Evolutionary conservation across 1,140 invertebrate genomes (phyloP), one percentile per base, ranked within the genome.

Genomic region (Mya arenaria): DNA sequence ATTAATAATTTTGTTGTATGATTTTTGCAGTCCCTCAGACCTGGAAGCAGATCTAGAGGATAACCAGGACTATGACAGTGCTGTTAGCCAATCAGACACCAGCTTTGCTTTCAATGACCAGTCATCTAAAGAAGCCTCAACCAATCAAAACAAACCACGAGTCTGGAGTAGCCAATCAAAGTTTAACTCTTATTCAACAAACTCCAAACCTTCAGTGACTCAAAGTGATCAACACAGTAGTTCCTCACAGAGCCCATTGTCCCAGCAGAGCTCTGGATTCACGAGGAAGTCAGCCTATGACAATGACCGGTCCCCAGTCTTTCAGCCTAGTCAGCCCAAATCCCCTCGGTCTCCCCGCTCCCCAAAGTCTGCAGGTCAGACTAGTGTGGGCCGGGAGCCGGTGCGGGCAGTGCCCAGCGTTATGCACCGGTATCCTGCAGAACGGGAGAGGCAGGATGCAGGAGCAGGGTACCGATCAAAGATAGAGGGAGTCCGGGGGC

Each of bases 31-130:
- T 90, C 94, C 94, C 60, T 95, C 94, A 75, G 95, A 95, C 89
- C 89, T 95, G 39, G 95, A 95, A 84, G 95, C 95, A 37, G 95
- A 95, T 86, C 93, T 95, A 82, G 95, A 95, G 87, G 95, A 95
- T 87, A 94, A 94, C 88, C 92, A 93, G 84, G 93, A 94, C 84
- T 93, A 93, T 84, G 92, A 93, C 82, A 93, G 92, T 65, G 92
- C 88, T 60, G 92, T 90, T 78, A 93, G 91, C 84, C 92, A 90
- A 82, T 91, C 91, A 63, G 91, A 92, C 68, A 90, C 89, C 30
- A 92, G 92, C 78, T 86, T 92, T 19, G 87, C 90, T 34, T 75
- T 91, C 19, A 92, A 91, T 75, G 89, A 89, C 71, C 89, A 89
- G 81, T 90, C 85, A 32, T 86, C 87, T 48, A 75, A 36, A 28